These are phyloP conservation scores for Eugnorisma glareosa DNA, from an alignment of 2,888 invertebrate genomes.

Conservation along the genomic window DNA sequence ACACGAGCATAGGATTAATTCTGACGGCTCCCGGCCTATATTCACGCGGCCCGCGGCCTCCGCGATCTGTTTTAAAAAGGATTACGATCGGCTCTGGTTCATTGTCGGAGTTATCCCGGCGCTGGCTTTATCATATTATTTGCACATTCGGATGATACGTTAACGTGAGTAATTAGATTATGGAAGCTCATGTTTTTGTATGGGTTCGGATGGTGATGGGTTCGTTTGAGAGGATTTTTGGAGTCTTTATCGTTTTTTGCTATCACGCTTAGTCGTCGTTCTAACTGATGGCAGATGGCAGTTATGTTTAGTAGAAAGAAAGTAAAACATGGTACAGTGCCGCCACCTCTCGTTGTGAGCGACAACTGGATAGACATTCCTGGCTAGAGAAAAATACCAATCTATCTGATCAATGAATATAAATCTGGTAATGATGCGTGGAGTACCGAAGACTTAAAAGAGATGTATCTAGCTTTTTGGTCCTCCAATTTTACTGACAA, in stretches of 20 bases:
- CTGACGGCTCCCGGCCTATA: constrained; percentile 52
- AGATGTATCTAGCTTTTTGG: background rate
- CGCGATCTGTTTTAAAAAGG: constrained; percentile 65
- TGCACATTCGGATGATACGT: constrained; percentile 46
- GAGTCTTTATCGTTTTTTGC: background rate
- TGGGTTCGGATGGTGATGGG: background rate
- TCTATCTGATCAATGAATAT: background rate
- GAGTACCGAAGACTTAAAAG: background rate
- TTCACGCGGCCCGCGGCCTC: constrained; percentile 47
- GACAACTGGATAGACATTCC: background rate
- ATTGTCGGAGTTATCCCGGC: constrained; percentile 49
- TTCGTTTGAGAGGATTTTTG: background rate
- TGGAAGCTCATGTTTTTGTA: constrained; percentile 37
- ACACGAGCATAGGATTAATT: constrained; percentile 58
- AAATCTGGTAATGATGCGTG: background rate
- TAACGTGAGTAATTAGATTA: constrained; percentile 53
- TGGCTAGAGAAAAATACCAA: background rate
- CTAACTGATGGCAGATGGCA: no score
- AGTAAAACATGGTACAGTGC: background rate
- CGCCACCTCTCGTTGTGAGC: background rate
- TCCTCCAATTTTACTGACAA: background rate
- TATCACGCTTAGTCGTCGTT: background rate
- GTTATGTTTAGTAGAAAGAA: no score
- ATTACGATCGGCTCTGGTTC: constrained; percentile 55
- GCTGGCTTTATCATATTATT: constrained; percentile 56